Evolutionary conservation across 2,797 vertebrate genomes (phyloP), one percentile per base, ranked within the genome.

Genomic region (Peromyscus eremicus): DNA sequence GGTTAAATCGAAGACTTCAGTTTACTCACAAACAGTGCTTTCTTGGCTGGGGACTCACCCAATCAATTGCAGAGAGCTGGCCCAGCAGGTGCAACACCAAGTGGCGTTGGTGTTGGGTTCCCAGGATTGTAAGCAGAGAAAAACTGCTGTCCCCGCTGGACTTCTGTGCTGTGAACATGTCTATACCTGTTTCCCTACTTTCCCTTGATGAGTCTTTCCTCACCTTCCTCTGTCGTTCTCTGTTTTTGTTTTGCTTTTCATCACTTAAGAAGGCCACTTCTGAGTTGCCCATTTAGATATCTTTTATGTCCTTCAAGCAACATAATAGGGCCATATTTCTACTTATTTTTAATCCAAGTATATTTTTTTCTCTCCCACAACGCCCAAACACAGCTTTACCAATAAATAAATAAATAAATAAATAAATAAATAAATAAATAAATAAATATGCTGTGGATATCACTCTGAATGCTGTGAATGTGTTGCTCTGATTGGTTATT

Each of bases 261-360:
- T 89, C 21, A 16, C 43, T 82, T 88, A 79, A 32, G 81, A 93
- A 87, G 5, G 55, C 43, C 46, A 84, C 13, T 19, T 66, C 55
- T 90, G 27, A n/a, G 66, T 2, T 84, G 49, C 12, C 27, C 49
- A 77, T 19, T 60, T 75, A 37, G 49, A 75, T 85, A 92, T 68
- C 52, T 91, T 94, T 94, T n/a, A 66, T 17, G 21, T 49, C 17
- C 52, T 91, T 34, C 82, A 88, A 52, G 29, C 27, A 73, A 29
- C 25, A 21, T 66, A 11, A 29, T 7, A 34, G 34, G 68, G 2
- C 3, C 23, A 25, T 71, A 52, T 85, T 87, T 84, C 80, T 60
- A 17, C 6, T 85, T 93, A 94, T 12, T 85, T 80, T 91, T 43
- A 95, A 77, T 95, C 27, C 62, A 64, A 96, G 71, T 92, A 46